A percentile compares a stretch with the other conserved stretches of the same genome.
Evolutionary conservation across 2,888 invertebrate genomes (phyloP).

Genomic region (Rhimphoctona megacephalus): DNA sequence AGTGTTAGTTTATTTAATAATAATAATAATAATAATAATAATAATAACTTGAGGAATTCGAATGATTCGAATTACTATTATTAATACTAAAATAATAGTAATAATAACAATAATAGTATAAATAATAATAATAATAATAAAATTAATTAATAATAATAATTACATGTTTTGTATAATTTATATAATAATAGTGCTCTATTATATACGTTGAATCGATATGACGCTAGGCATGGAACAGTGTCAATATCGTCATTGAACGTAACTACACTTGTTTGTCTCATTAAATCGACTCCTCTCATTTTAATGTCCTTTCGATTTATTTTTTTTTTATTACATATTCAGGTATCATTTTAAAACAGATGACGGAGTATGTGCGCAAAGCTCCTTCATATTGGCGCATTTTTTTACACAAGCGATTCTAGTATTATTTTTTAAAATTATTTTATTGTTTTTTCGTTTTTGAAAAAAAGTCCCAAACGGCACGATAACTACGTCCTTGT

Average conservation of each 20-base stretch:
- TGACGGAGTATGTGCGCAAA: constrained; percentile 52
- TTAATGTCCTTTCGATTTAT: constrained; percentile 10
- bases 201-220: constrained; percentile 64
- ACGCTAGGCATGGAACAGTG: constrained; percentile 65
- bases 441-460: not conserved
- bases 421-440: constrained; percentile 20
- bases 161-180: constrained; percentile 51
- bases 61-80: not conserved
- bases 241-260: constrained; percentile 64
- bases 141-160: constrained; percentile 48
- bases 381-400: constrained; percentile 13
- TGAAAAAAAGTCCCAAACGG: not conserved
- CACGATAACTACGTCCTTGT: not conserved
- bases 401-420: constrained; percentile 2
- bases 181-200: constrained; percentile 56
- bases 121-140: constrained; percentile 54
- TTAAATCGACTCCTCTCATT: constrained; percentile 38
- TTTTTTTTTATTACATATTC: constrained; percentile 66
- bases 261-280: constrained; percentile 49
- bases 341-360: constrained; percentile 66
- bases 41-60: not conserved
- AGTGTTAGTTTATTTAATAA: constrained; percentile 49
- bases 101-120: constrained; percentile 46
- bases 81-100: too few relatives aligned
- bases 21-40: constrained; percentile 1